Evolutionary conservation across 1,140 invertebrate genomes (phyloP).

Genomic region (Adelges cooleyi): DNA sequence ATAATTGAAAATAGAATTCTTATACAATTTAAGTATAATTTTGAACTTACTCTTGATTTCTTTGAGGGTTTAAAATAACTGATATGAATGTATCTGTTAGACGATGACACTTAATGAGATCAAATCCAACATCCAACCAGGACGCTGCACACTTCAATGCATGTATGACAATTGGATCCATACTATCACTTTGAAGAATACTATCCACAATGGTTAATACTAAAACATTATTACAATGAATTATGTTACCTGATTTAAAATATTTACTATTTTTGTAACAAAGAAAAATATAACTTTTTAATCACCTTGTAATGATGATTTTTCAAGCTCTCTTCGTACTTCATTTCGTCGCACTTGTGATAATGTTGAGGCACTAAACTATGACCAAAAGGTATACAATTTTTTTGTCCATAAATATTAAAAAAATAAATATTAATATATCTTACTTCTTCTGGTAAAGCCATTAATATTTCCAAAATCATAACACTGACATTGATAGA

Average conservation of each 20-base stretch:
- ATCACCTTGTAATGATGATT: conserved; percentile 11
- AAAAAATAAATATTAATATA: not conserved
- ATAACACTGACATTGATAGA: conserved; percentile 46
- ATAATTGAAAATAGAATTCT: not conserved
- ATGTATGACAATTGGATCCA: conserved; percentile 7
- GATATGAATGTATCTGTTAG: conserved; percentile 19
- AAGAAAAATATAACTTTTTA: not conserved
- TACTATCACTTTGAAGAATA: conserved; percentile 16
- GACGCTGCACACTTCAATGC: conserved; percentile 19
- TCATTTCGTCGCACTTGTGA: not conserved
- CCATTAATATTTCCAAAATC: conserved; percentile 56
- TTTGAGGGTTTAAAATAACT: conserved; percentile 20
- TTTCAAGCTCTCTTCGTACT: conserved; percentile 4
- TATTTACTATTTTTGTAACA: no score
- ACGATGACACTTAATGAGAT: conserved; percentile 10
- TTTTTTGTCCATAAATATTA: not conserved
- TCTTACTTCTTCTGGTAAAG: conserved; percentile 67
- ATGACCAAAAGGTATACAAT: not conserved
- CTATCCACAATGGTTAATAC: conserved; percentile 25
- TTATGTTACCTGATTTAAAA: not conserved
- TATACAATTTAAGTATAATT: not conserved
- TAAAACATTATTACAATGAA: conserved; percentile 1
- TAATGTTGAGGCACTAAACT: conserved; percentile 8
- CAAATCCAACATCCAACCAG: conserved; percentile 25
- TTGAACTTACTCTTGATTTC: conserved; percentile 15